Evolutionary conservation across 1,140 invertebrate species (phyloP), one percentile per base, ranked within the genome.

Genomic region (Charaxes varanes): DNA sequence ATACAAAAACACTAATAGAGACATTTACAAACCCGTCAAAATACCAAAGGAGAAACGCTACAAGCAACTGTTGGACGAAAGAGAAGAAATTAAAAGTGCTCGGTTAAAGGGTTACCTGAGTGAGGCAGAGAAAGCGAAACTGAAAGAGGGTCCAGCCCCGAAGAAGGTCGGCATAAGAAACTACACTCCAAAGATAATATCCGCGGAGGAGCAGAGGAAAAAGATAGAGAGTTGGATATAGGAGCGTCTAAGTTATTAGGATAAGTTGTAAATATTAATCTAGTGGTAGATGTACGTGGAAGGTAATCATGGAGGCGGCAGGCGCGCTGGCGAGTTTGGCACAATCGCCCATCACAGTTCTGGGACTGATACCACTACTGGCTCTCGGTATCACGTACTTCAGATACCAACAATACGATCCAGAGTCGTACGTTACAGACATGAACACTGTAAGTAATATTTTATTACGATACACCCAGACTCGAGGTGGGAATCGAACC

Each of bases 331-430:
- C 77, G 50, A 81, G 80, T 37, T 68, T 85, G 44, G 74, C 78
- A 32, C 79, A 76, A 38, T 82, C 78, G 26, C 78, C 78, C 13
- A 80, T 83, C 41, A 80, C 82, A 12, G 87, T 92, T 32, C 86
- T 91, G 68, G 88, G 91, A 48, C 86, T 95, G 60, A 89, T 95
- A 54, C 92, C 93, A 44, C 86, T 96, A 32, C 84, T 94, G 57
- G 90, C 92, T 31, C 88, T 93, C 33, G 92, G 92, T 24, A 85
- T 95, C 55, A 91, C 93, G 33, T 92, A 91, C 66, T 91, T 93
- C 83, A 88, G 90, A 58, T 95, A 95, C 82, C 89, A 91, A 60
- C 88, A 87, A 53, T 87, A 90, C 41, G 94, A 96, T 81, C 94
- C 94, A 30, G 94, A 96, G 74, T 90, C 90, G 13, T 90, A 91